Conservation (phyloP, 2,888 invertebrate genomes). For the Oscheius sp. region DNA sequence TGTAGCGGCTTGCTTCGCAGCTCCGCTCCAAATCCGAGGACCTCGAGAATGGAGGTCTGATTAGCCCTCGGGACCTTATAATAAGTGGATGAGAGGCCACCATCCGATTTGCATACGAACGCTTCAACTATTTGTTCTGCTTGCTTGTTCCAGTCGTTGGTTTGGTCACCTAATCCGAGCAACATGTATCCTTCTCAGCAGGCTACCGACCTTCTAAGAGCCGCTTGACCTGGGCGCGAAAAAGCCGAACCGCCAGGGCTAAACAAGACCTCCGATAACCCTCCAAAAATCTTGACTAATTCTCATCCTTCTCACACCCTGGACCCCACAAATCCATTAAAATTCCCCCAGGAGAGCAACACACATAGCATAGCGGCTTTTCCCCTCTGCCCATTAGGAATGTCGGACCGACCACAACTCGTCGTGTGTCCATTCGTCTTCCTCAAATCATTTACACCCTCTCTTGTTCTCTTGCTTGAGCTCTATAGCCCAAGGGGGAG, state of each 20-base stretch:
- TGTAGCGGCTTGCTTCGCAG: not conserved
- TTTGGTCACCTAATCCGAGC: conserved; percentile 1
- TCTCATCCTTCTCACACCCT: not conserved
- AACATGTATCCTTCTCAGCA: conserved; percentile 13
- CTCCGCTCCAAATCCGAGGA: not conserved
- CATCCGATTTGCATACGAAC: conserved; percentile 26
- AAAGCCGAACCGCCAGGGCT: conserved; percentile 19
- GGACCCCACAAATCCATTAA: conserved; percentile 12
- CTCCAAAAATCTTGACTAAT: not conserved
- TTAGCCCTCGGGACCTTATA: conserved; percentile 28
- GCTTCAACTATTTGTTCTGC: not conserved
- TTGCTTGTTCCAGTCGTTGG: not conserved
- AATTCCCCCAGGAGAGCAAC: conserved; percentile 14
- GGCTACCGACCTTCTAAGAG: conserved; percentile 15
- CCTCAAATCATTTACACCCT: not conserved
- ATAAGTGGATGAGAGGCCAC: conserved; percentile 21
- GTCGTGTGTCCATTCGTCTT: conserved; percentile 8
- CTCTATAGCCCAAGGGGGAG: too few species aligned
- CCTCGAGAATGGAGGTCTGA: conserved; percentile 18
- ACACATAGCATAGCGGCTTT: conserved; percentile 3
- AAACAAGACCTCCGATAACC: not conserved
- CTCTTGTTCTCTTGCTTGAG: not conserved
- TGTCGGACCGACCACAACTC: not conserved
- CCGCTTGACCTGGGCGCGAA: conserved; percentile 30
- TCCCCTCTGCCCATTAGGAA: conserved; percentile 3